Evolutionary conservation across 2,888 invertebrate genomes (phyloP).

Genomic region (Caenorhabditis parvicauda): DNA sequence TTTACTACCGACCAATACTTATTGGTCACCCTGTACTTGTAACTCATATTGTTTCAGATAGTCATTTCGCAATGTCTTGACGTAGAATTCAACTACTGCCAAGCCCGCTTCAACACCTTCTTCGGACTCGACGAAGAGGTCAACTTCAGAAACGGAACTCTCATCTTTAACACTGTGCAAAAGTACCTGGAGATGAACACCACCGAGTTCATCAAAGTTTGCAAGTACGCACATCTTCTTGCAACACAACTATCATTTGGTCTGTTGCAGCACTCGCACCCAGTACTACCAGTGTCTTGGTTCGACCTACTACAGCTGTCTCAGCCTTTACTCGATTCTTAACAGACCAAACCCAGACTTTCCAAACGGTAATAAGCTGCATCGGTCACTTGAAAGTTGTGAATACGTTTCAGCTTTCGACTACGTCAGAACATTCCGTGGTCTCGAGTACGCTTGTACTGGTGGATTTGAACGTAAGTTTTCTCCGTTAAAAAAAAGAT

Average conservation of each 20-base stretch:
- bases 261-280: constrained; percentile 31
- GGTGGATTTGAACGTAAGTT: constrained; percentile 41
- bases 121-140: constrained; percentile 26
- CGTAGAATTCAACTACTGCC: constrained; percentile 32
- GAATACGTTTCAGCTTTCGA: constrained; percentile 31
- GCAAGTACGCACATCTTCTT: constrained; percentile 25
- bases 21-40: no score
- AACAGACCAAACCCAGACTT: constrained; percentile 28
- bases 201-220: constrained; percentile 35
- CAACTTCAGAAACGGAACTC: constrained; percentile 29
- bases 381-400: background rate
- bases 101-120: constrained; percentile 28
- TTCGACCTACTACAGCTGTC: constrained; percentile 41
- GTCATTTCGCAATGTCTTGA: constrained; percentile 22
- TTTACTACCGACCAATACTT: no score
- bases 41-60: constrained; percentile 2
- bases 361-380: constrained; percentile 12
- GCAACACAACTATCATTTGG: background rate
- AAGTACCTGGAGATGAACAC: constrained; percentile 23
- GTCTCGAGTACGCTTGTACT: constrained; percentile 45
- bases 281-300: constrained; percentile 52
- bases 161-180: constrained; percentile 27
- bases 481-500: no score
- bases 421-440: constrained; percentile 42
- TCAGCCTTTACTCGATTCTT: constrained; percentile 40